Evolutionary conservation across 2,797 vertebrate species (phyloP), one percentile per base, ranked within the genome.

Genomic region (Xenopus petersii): DNA sequence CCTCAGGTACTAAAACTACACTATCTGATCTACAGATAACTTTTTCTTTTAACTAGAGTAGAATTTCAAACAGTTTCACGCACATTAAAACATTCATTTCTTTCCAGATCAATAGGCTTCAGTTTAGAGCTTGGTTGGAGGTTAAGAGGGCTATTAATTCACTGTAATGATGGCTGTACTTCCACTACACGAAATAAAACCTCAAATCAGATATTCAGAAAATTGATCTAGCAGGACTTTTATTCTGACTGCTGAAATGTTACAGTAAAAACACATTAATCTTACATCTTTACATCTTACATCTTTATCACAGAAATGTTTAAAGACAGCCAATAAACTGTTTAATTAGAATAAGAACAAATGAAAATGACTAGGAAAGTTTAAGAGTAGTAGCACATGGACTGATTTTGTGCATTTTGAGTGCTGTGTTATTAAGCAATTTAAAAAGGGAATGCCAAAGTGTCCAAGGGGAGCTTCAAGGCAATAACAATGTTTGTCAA

Each of bases 21-120:
- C 54, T 90, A 89, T 89, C 88, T 85, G 51, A 79, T 72, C 62
- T 86, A 68, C 70, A 82, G 79, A 90, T 91, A 87, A 81, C 83
- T 46, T 85, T 86, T 68, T 89, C 82, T 72, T 85, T 86, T 68
- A 88, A 82, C 71, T 75, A n/a, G 85, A 84, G 74, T 85, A 83
- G 82, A 78, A 82, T 89, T 92, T 90, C 87, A 89, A 89, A 86
- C 82, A 83, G 71, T 83, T 90, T 88, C 82, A 87, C 84, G 89
- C 83, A 91, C 88, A 89, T 55, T 64, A 85, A 88, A 85, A 83
- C 56, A 76, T 82, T 76, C 82, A 75, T 81, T 83, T 85, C 74
- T 84, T 86, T 82, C 63, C 84, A 82, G 85, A 87, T 88, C 85
- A 88, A 87, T 86, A 81, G 72, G 70, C 70, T 81, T 74, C 75